These are phyloP conservation scores for Paramormyrops kingsleyae DNA, from an alignment of 2,113 vertebrate genomes.

Conservation along the genomic window DNA sequence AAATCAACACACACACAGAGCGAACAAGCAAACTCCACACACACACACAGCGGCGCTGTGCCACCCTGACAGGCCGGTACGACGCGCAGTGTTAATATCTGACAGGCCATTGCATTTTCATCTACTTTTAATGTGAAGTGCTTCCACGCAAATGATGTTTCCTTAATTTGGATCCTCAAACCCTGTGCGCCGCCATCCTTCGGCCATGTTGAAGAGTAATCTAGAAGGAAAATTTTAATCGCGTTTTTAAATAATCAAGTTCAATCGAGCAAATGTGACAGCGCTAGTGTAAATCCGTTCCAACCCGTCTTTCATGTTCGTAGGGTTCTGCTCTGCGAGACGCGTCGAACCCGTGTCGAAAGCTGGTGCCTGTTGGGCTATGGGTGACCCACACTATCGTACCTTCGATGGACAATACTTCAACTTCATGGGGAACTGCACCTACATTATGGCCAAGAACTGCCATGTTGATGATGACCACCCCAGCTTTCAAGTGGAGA, in stretches of 20 bases:
- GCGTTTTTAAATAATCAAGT: background rate
- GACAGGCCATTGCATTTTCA: too few relatives aligned
- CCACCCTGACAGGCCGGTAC: too few relatives aligned
- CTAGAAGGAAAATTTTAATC: background rate
- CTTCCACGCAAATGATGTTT: background rate
- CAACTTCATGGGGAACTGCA: conserved; percentile 46
- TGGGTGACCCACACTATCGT: conserved; percentile 27
- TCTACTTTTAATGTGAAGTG: background rate
- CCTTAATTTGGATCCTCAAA: background rate
- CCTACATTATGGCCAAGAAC: conserved; percentile 40
- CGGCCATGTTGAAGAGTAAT: background rate
- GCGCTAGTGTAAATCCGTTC: background rate
- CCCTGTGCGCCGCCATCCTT: background rate
- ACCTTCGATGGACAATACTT: conserved; percentile 43
- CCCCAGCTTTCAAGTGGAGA: conserved; percentile 46
- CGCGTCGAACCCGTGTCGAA: background rate
- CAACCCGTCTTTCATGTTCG: background rate
- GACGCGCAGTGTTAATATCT: too few relatives aligned
- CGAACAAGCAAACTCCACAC: too few relatives aligned
- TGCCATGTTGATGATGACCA: conserved; percentile 31
- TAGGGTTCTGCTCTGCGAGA: background rate
- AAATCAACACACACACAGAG: too few relatives aligned
- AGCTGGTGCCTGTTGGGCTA: background rate
- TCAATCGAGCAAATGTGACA: background rate
- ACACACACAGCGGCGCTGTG: too few relatives aligned